Base-by-base conservation (phyloP, 2,113 vertebrate genomes). In the Thryonomys swinderianus region DNA sequence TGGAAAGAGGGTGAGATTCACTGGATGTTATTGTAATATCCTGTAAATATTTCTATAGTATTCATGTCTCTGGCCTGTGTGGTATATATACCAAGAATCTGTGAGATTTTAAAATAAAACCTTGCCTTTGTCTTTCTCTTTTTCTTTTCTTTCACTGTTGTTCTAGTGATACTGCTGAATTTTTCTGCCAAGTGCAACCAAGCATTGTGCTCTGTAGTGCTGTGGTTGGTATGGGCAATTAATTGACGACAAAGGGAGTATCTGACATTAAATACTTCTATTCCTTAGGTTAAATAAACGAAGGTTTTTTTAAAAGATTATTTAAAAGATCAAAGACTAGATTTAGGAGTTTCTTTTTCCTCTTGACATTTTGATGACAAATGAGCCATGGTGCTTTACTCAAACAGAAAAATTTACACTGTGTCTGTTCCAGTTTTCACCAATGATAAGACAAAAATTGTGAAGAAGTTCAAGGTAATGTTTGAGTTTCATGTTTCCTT, bases 401-500 rank as follows among this genome's bases (percentile, higher is more conserved):
- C 14, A 89, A 90, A 73, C 32, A 85, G 45, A 93, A 87, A 82
- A 74, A 67, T 91, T 93, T 84, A 53, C 48, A 84, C 53, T 81
- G 20, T 93, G 88, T 66, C 27, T 69, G 32, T 82, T 96, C 53
- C 40, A 85, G 27, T 53, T 95, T 96, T 95, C n/a, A 23, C 76
- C 85, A 94, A 91, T 74, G 88, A 95, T 95, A 89, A 94, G 64
- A 81, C 53, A 89, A 90, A 92, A 88, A 84, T 85, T 95, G 51
- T 92, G 86, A 85, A 95, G 78, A 96, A 97, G 95, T 97, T 98
- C 96, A 98, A 97, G 97, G 94, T 95, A 95, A 93, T 90, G 88
- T 95, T 96, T 88, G 74, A 90, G 48, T 96, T 97, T 90, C 69
- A 85, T 96, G 88, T 97, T 96, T 92, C 85, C 74, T 94, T 95